A percentile compares a stretch with the other conserved stretches of the same genome.
These are phyloP conservation scores for Enteromius unitaeniatus DNA, from an alignment of 2,797 vertebrate genomes.

Conservation along the genomic window DNA sequence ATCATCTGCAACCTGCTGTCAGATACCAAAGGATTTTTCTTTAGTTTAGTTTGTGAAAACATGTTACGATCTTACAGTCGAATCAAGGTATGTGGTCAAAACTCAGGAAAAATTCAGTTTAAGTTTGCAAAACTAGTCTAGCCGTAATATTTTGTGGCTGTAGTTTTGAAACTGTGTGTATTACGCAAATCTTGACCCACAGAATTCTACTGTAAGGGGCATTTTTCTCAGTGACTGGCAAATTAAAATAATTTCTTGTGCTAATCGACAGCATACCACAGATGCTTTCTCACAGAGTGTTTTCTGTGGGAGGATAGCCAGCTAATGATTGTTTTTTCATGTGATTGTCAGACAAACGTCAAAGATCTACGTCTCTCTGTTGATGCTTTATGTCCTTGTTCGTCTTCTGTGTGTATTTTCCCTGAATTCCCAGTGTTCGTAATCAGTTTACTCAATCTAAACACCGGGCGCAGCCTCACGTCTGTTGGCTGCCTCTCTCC, in stretches of 20 bases:
- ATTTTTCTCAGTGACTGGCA: background rate
- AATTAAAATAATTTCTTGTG: background rate
- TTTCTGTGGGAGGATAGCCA: background rate
- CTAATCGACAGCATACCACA: background rate
- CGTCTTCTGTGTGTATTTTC: background rate
- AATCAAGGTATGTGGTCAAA: background rate
- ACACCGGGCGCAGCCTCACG: conserved; percentile 10
- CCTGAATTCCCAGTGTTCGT: background rate
- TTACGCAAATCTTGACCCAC: background rate
- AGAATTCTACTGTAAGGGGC: background rate
- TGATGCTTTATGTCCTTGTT: background rate
- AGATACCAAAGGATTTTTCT: background rate
- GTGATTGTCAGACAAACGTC: background rate
- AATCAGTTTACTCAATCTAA: conserved; percentile 24
- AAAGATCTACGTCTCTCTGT: background rate
- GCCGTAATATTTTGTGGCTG: background rate
- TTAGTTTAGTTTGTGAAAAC: too few species aligned
- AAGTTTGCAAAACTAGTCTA: background rate
- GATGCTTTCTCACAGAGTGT: background rate
- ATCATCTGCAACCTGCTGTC: background rate
- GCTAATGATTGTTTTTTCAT: background rate
- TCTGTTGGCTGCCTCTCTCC: conserved; percentile 25
- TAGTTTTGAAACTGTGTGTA: background rate
- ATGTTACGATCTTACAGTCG: background rate
- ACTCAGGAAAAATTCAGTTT: background rate